Evolutionary conservation across 2,113 vertebrate species (phyloP), one percentile per base, ranked within the genome.

Genomic region (Myotis yumanensis): DNA sequence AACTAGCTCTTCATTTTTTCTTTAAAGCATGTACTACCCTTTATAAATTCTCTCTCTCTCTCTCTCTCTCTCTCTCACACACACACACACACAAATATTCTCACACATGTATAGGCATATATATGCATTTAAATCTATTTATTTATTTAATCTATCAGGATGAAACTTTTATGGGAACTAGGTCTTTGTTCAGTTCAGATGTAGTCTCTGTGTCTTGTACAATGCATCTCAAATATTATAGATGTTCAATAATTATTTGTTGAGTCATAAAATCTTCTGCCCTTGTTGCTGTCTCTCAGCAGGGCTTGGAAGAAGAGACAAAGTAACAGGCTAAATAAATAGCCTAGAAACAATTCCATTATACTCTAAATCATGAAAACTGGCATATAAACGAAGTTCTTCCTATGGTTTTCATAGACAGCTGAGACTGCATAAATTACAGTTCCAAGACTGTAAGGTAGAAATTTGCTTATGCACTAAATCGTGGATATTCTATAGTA

Each of bases 141-240:
- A 64, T 91, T 85, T 68, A 57, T 66, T 86, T 64, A 64, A 86
- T 72, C 20, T 90, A 90, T 20, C 40, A 86, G 35, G 92, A 79
- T 84, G 32, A 66, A 77, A 66, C 23, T n/a, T 73, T 43, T 20
- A 89, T 10, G 7, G 85, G 8, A 89, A 83, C 16, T 3, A 82
- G 66, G 35, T 90, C 23, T 76, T 57, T 66, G 15, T 86, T 64
- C 64, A 57, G 7, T 84, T 86, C 51, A 81, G 28, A 89, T 43
- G 16, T 4, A 64, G 54, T n/a, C 11, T 51, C 37, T 92, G 32
- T 77, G 17, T 71, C 52, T 92, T 86, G 25, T 52, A 73, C 1
- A 59, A 3, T 37, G 4, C 43, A 20, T 20, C 12, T 16, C 46
- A 95, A 80, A 72, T 3, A 62, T 7, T 54, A 15, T 16, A 66